Evolutionary conservation across 2,888 invertebrate genomes (phyloP), one percentile per base, ranked within the genome.

Genomic region (Heliconius hortense): DNA sequence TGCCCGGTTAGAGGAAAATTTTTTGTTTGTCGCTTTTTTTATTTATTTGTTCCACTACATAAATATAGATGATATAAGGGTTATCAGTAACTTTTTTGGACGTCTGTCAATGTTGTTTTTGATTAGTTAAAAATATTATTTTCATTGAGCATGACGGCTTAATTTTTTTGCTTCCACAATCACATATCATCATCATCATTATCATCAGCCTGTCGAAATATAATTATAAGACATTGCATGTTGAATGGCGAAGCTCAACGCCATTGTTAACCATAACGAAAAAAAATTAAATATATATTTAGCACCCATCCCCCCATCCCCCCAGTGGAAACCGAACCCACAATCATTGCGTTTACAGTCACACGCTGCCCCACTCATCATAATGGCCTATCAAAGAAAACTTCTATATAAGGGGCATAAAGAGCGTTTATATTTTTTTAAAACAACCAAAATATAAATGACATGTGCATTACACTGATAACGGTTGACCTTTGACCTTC

Each of bases 401-500:
- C 48, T 48, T 48, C 5, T 48, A 48, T 48, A 7, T 18, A 21
- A 48, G 7, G 48, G 48, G 18, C 56, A 56, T 56, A 56, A n/a
- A 56, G 21, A n/a, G 21, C 13, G 11, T 26, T 10, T 7, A 11
- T 28, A 60, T 60, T 26, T 35, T 35, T 28, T 26, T 60, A 60
- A 21, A 71, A 62, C 62, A 71, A 71, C 62, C 28, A 43, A 71
- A 43, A 28, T 71, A 43, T 62, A 62, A 26, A 56, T 35, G 8
- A 28, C 10, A 59, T 24, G 56, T 71, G 24, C 35, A 71, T 35
- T 43, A 56, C 31, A 62, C 15, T 24, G 73, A 73, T 73, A 73
- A 67, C 26, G 21, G 24, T 71, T 73, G 78, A 77, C 78, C 80
- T 79, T 79, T 78, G 77, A 81, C 80, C 81, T 75, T 74, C 15